Conservation (phyloP, 2,113 vertebrate genomes). For the Antechinus flavipes region DNA sequence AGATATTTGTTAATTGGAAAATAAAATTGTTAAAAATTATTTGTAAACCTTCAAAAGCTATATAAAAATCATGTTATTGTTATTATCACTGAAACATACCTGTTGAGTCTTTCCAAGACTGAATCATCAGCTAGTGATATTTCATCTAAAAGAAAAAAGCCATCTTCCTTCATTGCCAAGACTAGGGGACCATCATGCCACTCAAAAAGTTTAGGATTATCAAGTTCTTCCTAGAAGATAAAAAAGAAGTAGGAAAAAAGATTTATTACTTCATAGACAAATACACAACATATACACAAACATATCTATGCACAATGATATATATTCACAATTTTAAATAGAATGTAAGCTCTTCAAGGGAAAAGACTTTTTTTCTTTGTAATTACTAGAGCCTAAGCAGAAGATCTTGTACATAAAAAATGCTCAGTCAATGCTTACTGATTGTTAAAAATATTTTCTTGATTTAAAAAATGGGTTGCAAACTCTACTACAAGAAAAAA, state of each 20-base stretch:
- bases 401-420: neutral
- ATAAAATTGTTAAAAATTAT: neutral
- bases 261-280: neutral
- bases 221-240: constrained; percentile 84
- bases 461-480: neutral
- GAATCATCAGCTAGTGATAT: constrained; percentile 98
- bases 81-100: constrained; percentile 82
- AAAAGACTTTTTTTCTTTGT: neutral
- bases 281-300: neutral
- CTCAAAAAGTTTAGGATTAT: constrained; percentile 91
- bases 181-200: constrained; percentile 97
- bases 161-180: constrained; percentile 93
- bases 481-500: neutral
- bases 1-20: neutral
- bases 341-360: neutral
- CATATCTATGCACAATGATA: neutral
- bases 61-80: neutral
- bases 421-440: neutral
- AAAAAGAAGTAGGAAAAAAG: constrained; percentile 37
- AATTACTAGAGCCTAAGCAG: neutral
- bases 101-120: constrained; percentile 97
- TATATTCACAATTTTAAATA: neutral
- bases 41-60: neutral
- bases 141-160: constrained; percentile 96
- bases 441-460: neutral